phyloP scores from a whole-genome alignment of 2,113 vertebrate species.

The Camelus bactrianus region DNA sequence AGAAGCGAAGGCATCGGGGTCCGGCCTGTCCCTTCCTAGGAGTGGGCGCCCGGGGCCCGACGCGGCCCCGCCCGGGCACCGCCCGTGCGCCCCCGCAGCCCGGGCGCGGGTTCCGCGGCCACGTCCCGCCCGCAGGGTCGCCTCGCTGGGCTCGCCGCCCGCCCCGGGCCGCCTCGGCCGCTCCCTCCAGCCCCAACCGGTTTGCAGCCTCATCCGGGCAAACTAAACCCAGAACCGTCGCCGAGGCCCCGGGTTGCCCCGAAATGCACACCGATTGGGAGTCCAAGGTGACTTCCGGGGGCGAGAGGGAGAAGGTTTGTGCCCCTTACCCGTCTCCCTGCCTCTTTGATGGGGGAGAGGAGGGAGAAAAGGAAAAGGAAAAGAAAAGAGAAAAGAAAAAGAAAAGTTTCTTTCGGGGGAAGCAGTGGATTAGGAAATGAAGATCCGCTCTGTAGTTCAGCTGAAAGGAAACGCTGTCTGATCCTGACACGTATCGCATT shows the following conservation, averaged over 20 bases:
- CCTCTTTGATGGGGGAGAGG: background rate
- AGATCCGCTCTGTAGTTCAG: conserved; percentile 31
- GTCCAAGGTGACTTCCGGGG: background rate
- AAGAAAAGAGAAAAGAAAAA: background rate
- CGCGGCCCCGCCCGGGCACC: background rate
- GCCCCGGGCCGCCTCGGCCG: background rate
- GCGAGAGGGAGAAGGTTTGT: background rate
- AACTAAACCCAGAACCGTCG: background rate
- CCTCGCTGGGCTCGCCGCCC: background rate
- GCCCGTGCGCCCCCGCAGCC: background rate
- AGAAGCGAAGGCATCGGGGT: background rate
- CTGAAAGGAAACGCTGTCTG: conserved; percentile 50
- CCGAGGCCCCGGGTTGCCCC: background rate
- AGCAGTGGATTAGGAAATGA: conserved; percentile 45
- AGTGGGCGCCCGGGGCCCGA: background rate
- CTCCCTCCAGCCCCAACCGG: background rate
- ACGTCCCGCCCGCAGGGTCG: background rate
- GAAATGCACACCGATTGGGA: background rate
- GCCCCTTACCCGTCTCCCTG: background rate
- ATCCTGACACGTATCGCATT: conserved; percentile 52
- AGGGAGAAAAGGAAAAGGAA: background rate
- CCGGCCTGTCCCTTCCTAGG: background rate
- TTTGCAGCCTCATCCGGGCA: background rate
- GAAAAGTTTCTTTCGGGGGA: conserved; percentile 59
- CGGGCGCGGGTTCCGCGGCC: background rate